Conservation (phyloP, 2,888 invertebrate species). For the Altica lythri region DNA sequence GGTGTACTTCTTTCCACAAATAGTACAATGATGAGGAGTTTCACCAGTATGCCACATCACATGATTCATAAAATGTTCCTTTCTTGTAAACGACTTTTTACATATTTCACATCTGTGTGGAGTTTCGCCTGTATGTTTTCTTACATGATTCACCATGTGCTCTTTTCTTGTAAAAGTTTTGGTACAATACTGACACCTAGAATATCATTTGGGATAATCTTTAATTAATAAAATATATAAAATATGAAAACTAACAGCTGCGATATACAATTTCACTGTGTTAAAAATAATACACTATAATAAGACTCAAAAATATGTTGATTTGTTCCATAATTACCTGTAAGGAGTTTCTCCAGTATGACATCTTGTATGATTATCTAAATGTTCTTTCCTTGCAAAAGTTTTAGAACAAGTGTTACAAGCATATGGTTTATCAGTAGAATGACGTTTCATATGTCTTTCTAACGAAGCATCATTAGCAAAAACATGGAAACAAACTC, state of each 20-base stretch:
- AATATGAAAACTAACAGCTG: not conserved
- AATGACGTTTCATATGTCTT: constrained; percentile 79
- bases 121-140: constrained; percentile 77
- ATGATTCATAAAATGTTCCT: constrained; percentile 80
- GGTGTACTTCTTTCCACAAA: constrained; percentile 87
- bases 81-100: constrained; percentile 78
- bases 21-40: constrained; percentile 85
- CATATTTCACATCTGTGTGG: constrained; percentile 78
- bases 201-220: not conserved
- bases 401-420: constrained; percentile 86
- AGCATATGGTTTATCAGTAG: constrained; percentile 83
- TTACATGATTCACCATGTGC: constrained; percentile 78
- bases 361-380: constrained; percentile 79
- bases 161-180: constrained; percentile 79
- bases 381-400: constrained; percentile 84
- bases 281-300: not conserved
- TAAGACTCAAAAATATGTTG: not conserved
- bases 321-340: constrained; percentile 48
- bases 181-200: constrained; percentile 71
- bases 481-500: constrained; percentile 75
- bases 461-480: constrained; percentile 73
- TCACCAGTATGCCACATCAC: constrained; percentile 85
- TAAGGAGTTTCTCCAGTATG: constrained; percentile 85
- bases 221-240: not conserved
- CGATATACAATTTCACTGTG: not conserved